phyloP scores from a whole-genome alignment of 2,113 vertebrate genomes.

The Ammospiza caudacuta region DNA sequence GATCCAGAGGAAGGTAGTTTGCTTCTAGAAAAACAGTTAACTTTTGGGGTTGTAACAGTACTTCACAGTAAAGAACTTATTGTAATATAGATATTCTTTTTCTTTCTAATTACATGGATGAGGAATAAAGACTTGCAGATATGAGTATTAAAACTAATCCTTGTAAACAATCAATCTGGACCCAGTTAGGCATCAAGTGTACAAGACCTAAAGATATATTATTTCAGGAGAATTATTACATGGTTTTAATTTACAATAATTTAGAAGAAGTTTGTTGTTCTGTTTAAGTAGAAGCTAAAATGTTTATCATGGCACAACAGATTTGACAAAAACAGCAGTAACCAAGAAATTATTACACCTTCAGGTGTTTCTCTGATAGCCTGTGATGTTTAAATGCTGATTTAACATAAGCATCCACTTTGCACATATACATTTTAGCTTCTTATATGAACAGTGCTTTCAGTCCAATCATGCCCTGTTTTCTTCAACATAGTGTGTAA shows the following conservation, averaged over 20 bases:
- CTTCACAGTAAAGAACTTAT: not conserved
- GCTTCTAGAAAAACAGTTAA: not conserved
- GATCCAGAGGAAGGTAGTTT: not conserved
- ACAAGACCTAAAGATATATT: not conserved
- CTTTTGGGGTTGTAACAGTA: not conserved
- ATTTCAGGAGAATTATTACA: not conserved
- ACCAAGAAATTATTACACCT: not conserved
- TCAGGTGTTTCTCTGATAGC: not conserved
- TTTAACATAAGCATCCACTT: constrained; percentile 11
- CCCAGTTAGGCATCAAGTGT: not conserved
- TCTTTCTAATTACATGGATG: not conserved
- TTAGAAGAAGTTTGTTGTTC: not conserved
- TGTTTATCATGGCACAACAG: not conserved
- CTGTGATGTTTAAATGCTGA: constrained; percentile 32
- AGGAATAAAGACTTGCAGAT: not conserved
- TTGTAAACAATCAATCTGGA: constrained; percentile 15
- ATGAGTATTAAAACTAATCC: constrained; percentile 20
- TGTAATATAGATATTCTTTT: not conserved
- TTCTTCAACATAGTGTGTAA: not conserved
- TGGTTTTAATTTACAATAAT: not conserved
- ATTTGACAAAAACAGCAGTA: constrained; percentile 14
- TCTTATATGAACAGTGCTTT: not conserved
- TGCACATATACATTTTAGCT: not conserved
- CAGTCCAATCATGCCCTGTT: not conserved
- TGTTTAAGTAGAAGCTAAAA: constrained; percentile 4